Conservation (phyloP, 1,140 invertebrate genomes). For the Sarcophaga peregrina region DNA sequence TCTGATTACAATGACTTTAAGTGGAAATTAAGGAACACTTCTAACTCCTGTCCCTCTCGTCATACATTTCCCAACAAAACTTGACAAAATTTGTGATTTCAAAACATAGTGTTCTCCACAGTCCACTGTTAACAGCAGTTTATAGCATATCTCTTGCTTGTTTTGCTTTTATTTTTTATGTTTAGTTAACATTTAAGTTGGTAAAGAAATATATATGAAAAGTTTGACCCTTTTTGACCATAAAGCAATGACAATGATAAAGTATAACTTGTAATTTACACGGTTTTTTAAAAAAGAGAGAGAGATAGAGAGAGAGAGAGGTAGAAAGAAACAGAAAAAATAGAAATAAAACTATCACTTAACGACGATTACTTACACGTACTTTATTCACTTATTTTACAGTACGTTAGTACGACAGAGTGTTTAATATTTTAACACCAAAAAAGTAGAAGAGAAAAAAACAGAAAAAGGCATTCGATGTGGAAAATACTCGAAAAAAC, state of each 20-base stretch:
- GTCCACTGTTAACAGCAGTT: too few species aligned
- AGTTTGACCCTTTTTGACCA: slow-evolving; percentile 35
- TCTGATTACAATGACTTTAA: not conserved
- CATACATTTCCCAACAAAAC: not conserved
- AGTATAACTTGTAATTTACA: slow-evolving; percentile 39
- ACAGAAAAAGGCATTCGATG: not conserved
- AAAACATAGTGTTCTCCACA: not conserved
- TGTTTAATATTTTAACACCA: not conserved
- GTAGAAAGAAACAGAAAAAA: too few species aligned
- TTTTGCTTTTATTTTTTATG: not conserved
- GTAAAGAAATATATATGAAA: not conserved
- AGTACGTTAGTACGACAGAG: not conserved
- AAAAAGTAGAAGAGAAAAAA: not conserved
- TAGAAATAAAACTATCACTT: slow-evolving; percentile 11
- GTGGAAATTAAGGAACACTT: not conserved
- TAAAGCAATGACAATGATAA: slow-evolving; percentile 39
- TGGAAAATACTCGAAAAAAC: not conserved
- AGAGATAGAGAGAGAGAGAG: too few species aligned
- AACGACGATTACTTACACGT: not conserved
- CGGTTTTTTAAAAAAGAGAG: not conserved
- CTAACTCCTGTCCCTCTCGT: not conserved
- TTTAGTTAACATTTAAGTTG: slow-evolving; percentile 31
- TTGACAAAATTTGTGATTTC: not conserved
- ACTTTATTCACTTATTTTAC: not conserved
- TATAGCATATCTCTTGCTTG: too few species aligned